Percentiles rank a stretch among this genome's conserved stretches.
Evolutionary conservation across 2,113 vertebrate genomes (phyloP).

Genomic region (Mungos mungo): DNA sequence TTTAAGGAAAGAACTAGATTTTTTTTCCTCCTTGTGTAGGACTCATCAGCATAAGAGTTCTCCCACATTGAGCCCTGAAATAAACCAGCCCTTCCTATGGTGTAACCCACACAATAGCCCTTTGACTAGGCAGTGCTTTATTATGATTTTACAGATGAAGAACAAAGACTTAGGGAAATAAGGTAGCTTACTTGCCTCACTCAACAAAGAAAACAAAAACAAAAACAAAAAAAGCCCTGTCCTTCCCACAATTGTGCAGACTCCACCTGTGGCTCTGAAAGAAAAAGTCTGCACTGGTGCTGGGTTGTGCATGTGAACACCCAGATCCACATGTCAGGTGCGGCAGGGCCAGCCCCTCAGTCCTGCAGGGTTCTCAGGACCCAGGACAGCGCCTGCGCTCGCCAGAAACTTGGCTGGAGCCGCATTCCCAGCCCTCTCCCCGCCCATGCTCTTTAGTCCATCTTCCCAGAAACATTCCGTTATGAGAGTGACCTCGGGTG

Average conservation of each 20-base stretch:
- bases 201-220: not conserved
- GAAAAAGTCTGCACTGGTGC: not conserved
- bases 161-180: not conserved
- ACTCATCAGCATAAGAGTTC: not conserved
- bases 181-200: not conserved
- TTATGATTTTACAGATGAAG: not conserved
- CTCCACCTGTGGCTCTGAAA: not conserved
- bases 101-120: not conserved
- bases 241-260: not conserved
- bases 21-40: not conserved
- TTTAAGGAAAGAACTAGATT: not conserved
- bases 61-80: not conserved
- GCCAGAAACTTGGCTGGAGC: too few species aligned
- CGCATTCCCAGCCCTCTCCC: not conserved
- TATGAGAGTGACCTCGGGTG: not conserved
- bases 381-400: not conserved
- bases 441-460: not conserved
- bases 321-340: fast-evolving
- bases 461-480: not conserved
- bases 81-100: not conserved
- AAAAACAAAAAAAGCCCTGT: not conserved
- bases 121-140: not conserved
- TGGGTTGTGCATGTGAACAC: fast-evolving
- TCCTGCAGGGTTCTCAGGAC: not conserved
- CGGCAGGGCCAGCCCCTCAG: fast-evolving